Evolutionary conservation across 2,797 vertebrate species (phyloP).

Genomic region (Agapornis canus): DNA sequence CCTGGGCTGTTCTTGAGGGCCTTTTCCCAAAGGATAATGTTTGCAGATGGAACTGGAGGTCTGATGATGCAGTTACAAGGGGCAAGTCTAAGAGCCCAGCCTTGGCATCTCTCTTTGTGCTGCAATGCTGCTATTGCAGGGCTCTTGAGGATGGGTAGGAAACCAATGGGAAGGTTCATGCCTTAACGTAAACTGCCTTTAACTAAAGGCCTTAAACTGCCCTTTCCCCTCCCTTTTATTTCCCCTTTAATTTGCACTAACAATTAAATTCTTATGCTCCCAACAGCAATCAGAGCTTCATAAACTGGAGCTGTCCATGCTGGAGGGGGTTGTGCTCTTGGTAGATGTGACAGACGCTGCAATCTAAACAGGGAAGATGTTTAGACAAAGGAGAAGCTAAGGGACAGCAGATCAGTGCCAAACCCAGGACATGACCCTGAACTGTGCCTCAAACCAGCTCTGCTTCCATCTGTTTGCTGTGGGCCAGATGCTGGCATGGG

Average conservation of each 20-base stretch:
- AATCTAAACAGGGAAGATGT: neutral
- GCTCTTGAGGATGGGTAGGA: neutral
- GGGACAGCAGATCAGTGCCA: neutral
- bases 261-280: fast-evolving
- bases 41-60: neutral
- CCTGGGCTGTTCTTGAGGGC: neutral
- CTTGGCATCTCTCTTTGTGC: neutral
- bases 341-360: neutral
- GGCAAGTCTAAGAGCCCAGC: neutral
- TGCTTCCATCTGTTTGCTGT: neutral
- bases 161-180: neutral
- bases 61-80: neutral
- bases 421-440: neutral
- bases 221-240: neutral
- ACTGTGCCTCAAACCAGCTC: neutral
- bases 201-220: no score
- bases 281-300: fast-evolving
- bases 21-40: neutral
- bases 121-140: neutral
- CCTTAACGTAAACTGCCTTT: no score
- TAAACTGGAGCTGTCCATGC: neutral
- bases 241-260: neutral
- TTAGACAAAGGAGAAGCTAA: neutral
- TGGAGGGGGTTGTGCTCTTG: fast-evolving
- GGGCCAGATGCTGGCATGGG: neutral